Evolutionary conservation across 2,113 vertebrate genomes (phyloP).

Genomic region (Stegastes partitus): DNA sequence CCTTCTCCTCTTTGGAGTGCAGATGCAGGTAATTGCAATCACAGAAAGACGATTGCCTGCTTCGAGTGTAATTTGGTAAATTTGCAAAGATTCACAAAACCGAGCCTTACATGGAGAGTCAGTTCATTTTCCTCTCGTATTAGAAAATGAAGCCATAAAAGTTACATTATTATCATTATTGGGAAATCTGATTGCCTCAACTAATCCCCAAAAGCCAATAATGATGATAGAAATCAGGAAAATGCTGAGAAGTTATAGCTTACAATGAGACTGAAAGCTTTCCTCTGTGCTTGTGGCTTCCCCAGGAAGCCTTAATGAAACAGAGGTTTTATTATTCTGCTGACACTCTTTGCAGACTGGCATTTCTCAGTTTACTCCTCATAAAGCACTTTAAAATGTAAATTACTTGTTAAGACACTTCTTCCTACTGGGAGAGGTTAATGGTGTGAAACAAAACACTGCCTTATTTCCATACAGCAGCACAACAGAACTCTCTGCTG

Average conservation of each 20-base stretch:
- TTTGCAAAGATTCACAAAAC: slow-evolving; percentile 24
- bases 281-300: slow-evolving; percentile 19
- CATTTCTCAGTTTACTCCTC: slow-evolving; percentile 57
- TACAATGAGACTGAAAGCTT: neutral
- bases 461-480: slow-evolving; percentile 63
- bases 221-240: slow-evolving; percentile 23
- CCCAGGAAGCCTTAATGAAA: slow-evolving; percentile 36
- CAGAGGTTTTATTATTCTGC: slow-evolving; percentile 64
- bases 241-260: slow-evolving; percentile 12
- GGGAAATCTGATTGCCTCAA: slow-evolving; percentile 1
- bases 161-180: neutral
- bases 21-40: slow-evolving; percentile 23
- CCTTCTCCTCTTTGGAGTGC: no score
- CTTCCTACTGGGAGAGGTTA: slow-evolving; percentile 51
- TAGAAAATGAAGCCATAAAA: neutral
- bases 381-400: slow-evolving; percentile 74
- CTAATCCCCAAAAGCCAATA: slow-evolving; percentile 15
- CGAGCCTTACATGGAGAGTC: neutral
- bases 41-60: slow-evolving; percentile 38
- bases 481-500: slow-evolving; percentile 37
- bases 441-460: slow-evolving; percentile 59
- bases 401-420: slow-evolving; percentile 64
- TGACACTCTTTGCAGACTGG: slow-evolving; percentile 49
- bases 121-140: slow-evolving; percentile 11
- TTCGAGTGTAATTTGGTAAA: slow-evolving; percentile 35